Percentiles rank a stretch among this genome's conserved stretches.
phyloP scores from a whole-genome alignment of 1,140 invertebrate species.

The Ylistrum balloti region DNA sequence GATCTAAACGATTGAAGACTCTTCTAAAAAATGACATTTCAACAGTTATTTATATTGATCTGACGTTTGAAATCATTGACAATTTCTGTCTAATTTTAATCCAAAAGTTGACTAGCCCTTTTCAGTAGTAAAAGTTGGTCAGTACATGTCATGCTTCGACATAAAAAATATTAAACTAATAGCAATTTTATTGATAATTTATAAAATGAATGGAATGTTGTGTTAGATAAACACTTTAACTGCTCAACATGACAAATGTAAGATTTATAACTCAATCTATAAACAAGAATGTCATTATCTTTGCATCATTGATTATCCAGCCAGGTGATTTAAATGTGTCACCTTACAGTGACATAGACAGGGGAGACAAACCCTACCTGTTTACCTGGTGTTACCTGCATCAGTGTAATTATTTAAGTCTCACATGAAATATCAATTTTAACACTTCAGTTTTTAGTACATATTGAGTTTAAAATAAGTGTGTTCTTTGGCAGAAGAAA shows the following conservation, averaged over 20 bases:
- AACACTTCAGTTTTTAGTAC: not conserved
- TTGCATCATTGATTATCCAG: not conserved
- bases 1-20: no score
- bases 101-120: no score
- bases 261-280: no score
- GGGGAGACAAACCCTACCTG: constrained; percentile 16
- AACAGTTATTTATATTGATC: no score
- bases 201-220: not conserved
- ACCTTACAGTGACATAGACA: not conserved
- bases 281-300: no score
- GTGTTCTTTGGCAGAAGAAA: no score
- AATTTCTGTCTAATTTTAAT: no score
- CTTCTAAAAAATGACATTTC: no score
- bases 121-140: no score
- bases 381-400: not conserved
- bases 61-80: no score
- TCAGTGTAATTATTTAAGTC: not conserved
- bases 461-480: not conserved
- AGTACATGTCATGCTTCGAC: no score
- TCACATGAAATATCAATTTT: not conserved
- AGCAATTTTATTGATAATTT: not conserved
- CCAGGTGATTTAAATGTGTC: not conserved
- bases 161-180: not conserved
- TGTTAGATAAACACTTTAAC: no score
- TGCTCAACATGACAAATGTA: not conserved